Evolutionary conservation across 1,140 invertebrate genomes (phyloP), one percentile per base, ranked within the genome.

Genomic region (Scaptomyza hsui): DNA sequence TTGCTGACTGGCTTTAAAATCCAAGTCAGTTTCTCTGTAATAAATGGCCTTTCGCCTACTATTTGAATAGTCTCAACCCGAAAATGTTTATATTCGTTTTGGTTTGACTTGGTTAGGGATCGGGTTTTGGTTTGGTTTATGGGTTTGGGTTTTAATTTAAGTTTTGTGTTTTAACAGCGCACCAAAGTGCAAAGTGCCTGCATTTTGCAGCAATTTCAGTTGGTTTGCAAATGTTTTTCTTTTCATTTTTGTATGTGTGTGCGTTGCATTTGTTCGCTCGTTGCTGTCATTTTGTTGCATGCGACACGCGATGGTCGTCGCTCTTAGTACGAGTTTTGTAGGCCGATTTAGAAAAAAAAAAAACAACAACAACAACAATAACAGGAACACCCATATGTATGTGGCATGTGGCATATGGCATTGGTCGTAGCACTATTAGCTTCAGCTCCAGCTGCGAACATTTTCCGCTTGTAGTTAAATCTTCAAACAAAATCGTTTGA

Each of bases 401-500:
- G 32, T 37, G 16, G 10, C 42, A 44, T 19, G 32, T 37, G 16
- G 10, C 42, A 44, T 19, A 44, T 44, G 42, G 16, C 42, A 44
- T 44, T 19, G 42, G 18, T 16, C 7, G 42, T 3, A 12, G 18
- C 3, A 5, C 15, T 29, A 37, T 37, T 21, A 35, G 16, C 18
- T 12, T 48, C 18, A 41, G 5, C 48, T 48, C 56, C 56, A 69
- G 51, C 41, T 75, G 59, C 32, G 45, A 42, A 24, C 63, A 59
- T 61, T 68, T 61, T 29, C 51, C 76, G 61, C 73, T 63, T 86
- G 73, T 85, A 62, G 77, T 64, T 86, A 86, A 88, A 85, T 85
- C 81, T 81, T 68, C 69, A 85, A 86, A 81, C 80, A 85, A 83
- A 85, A 85, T 85, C 81, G 81, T 85, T 85, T 85, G 81, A 85